A percentile compares a stretch with the other conserved stretches of the same genome.
Conservation (phyloP, 2,797 vertebrate genomes). For the Liasis olivaceus region DNA sequence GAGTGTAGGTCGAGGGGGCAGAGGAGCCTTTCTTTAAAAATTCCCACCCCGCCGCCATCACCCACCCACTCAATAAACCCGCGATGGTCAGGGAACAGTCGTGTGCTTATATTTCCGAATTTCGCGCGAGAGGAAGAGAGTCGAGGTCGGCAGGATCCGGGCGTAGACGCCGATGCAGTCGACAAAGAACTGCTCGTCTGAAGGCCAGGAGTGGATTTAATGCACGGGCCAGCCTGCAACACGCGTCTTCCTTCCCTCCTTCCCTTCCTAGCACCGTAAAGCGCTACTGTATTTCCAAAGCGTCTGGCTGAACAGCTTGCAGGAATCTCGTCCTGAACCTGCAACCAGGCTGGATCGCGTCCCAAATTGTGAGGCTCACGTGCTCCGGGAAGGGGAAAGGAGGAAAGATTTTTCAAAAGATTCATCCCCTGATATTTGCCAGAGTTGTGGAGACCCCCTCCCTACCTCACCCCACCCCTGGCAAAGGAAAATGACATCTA, state of each 20-base stretch:
- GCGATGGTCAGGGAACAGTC: background rate
- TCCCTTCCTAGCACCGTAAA: no score
- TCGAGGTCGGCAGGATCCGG: background rate
- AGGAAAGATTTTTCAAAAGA: background rate
- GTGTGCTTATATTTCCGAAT: background rate
- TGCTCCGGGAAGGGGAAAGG: background rate
- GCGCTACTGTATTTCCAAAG: background rate
- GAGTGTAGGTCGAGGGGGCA: background rate
- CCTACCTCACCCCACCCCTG: no score
- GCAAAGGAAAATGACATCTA: no score
- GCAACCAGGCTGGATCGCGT: background rate
- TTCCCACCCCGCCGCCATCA: background rate
- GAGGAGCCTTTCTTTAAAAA: background rate
- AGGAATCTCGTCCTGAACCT: background rate
- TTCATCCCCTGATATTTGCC: background rate
- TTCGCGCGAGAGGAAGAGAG: background rate
- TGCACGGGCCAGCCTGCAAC: background rate
- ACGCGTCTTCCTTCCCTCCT: background rate
- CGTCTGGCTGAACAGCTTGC: background rate
- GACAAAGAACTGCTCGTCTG: background rate
- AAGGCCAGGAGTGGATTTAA: background rate
- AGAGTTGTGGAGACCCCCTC: background rate
- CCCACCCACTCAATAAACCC: background rate
- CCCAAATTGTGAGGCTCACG: background rate
- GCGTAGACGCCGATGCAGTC: background rate